Conservation (phyloP, 1,140 invertebrate genomes). For the Drosophila ohnishii region DNA sequence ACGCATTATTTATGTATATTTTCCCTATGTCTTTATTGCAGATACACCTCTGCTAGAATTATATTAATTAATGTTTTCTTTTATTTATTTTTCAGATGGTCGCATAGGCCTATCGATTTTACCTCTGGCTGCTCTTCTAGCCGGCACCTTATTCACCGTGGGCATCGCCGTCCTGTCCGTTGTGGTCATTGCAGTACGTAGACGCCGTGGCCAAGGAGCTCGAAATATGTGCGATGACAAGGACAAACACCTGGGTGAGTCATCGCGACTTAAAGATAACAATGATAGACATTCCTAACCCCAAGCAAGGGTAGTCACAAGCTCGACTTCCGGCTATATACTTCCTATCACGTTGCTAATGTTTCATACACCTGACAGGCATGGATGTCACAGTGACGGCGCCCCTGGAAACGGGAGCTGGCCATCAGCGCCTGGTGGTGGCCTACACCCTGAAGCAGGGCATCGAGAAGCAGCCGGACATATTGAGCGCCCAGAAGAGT, state of each 20-base stretch:
- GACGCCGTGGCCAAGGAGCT: constrained; percentile 78
- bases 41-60: background rate
- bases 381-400: constrained; percentile 83
- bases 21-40: too few species aligned
- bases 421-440: constrained; percentile 85
- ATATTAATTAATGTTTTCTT: background rate
- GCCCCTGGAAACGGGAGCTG: constrained; percentile 85
- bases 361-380: constrained; percentile 51
- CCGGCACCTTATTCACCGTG: constrained; percentile 86
- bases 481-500: constrained; percentile 83
- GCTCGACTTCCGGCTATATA: background rate
- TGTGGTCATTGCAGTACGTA: constrained; percentile 85
- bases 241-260: constrained; percentile 85
- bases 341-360: constrained; percentile 20
- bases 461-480: constrained; percentile 83
- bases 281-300: constrained; percentile 1
- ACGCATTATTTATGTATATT: too few species aligned
- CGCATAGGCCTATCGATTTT: constrained; percentile 85
- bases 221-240: constrained; percentile 81
- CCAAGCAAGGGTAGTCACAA: constrained; percentile 4
- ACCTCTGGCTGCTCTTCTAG: constrained; percentile 86
- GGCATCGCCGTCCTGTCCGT: constrained; percentile 86
- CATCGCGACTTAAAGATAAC: background rate
- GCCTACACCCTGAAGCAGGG: constrained; percentile 85
- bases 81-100: constrained; percentile 84